Conservation (phyloP, 2,888 invertebrate species). For the Apotomis betuletana region DNA sequence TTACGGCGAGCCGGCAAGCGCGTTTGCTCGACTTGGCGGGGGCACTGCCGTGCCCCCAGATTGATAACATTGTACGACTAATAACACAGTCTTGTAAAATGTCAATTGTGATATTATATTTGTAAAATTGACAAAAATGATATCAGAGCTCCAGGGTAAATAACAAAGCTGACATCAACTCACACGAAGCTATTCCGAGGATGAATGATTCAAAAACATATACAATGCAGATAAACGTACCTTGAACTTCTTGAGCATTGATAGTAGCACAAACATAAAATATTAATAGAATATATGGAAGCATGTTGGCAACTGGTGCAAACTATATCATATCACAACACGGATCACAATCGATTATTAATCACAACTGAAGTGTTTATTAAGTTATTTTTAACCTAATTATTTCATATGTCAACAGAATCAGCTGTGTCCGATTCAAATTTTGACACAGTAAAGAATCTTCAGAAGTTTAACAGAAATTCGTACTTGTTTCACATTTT, state of each 20-base stretch:
- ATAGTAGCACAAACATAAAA: slow-evolving; percentile 19
- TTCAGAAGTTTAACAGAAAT: slow-evolving; percentile 4
- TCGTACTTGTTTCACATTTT: background rate
- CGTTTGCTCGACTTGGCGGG: too few relatives aligned
- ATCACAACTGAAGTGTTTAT: background rate
- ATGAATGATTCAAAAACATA: slow-evolving; percentile 4
- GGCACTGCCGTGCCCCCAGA: too few relatives aligned
- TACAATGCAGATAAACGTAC: slow-evolving; percentile 17
- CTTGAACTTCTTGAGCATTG: slow-evolving; percentile 18
- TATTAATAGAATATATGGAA: slow-evolving; percentile 29
- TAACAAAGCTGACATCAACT: too few relatives aligned
- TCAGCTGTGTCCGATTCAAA: slow-evolving; percentile 52
- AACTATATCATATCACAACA: slow-evolving; percentile 16
- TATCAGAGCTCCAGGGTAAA: too few relatives aligned
- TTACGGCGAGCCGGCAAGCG: too few relatives aligned
- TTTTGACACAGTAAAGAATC: slow-evolving; percentile 45
- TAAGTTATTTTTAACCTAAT: background rate
- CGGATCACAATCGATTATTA: slow-evolving; percentile 8
- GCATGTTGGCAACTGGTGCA: slow-evolving; percentile 17
- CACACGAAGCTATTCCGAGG: background rate
- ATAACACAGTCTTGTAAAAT: too few relatives aligned
- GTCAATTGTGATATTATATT: too few relatives aligned
- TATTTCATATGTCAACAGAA: slow-evolving; percentile 36
- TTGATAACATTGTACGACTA: too few relatives aligned
- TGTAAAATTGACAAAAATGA: too few relatives aligned